Base-by-base conservation (phyloP, 2,113 vertebrate species). In the Corydoras maculifer region DNA sequence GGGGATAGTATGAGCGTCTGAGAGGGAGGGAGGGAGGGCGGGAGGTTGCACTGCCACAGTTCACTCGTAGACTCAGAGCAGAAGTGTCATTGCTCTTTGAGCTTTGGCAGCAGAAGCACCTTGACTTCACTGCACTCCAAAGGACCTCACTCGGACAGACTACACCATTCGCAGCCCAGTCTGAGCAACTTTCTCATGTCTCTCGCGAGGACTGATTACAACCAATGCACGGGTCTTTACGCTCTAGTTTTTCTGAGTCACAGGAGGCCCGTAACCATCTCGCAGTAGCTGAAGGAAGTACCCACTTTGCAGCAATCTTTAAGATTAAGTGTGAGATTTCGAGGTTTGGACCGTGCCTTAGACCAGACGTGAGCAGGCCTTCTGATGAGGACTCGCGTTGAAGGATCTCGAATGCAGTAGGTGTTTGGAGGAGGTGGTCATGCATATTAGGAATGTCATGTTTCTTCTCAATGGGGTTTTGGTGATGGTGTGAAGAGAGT, bases 11-110 rank as follows among this genome's bases (percentile, higher is more conserved):
- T 48, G 25, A 49, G 4, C 35, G 35, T 1, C 35, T 10, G 54
- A 48, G 15, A 60, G 65, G 18, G 9, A 50, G 63, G 50, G 73
- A 58, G 78, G n/a, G 71, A 84, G 73, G 79, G 78, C 74, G 72
- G 70, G 66, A 83, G 85, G 65, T 83, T 62, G 65, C 68, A 82
- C 79, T 75, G 75, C 65, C 79, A 81, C 84, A 79, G 81, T 85
- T 83, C 80, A 82, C 82, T 85, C 80, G 82, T 84, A 76, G 79
- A 79, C 82, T 85, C 82, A 79, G 75, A 82, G 78, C 77, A 78
- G 76, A 75, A 74, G 84, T 61, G 78, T 84, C 80, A 84, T 68
- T 84, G 70, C 75, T 86, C 75, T 78, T 83, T 84, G 73, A 83
- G 79, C 82, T 76, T 71, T 74, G 79, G 72, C 82, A 82, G 81